phyloP scores from a whole-genome alignment of 2,797 vertebrate genomes.

The Acestrorhynchus altus region DNA sequence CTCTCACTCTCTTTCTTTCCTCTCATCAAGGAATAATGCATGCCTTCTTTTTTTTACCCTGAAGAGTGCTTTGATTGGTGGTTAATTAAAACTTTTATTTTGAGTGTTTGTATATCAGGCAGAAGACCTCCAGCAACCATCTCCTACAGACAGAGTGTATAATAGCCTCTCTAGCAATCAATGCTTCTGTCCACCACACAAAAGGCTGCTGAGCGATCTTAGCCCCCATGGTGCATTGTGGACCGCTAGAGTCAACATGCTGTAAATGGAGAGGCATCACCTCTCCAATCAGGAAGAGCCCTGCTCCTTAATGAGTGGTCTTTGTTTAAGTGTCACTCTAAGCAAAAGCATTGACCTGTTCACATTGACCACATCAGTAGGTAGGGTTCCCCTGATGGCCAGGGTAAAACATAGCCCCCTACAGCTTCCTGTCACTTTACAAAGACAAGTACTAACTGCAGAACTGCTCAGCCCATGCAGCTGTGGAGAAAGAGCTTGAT shows the following conservation, averaged over 20 bases:
- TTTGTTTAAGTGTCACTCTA: slow-evolving; percentile 57
- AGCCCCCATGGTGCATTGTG: slow-evolving; percentile 45
- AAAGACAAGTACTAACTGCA: slow-evolving; percentile 1
- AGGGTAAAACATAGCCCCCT: slow-evolving; percentile 39
- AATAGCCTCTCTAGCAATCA: slow-evolving; percentile 52
- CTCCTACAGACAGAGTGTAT: slow-evolving; percentile 43
- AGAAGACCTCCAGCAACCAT: slow-evolving; percentile 27
- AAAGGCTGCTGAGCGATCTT: slow-evolving; percentile 52
- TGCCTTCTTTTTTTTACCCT: neutral
- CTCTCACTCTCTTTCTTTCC: neutral
- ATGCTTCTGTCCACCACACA: slow-evolving; percentile 44
- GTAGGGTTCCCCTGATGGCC: slow-evolving; percentile 33
- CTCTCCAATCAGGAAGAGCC: slow-evolving; percentile 41
- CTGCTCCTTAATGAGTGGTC: slow-evolving; percentile 55
- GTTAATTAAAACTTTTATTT: slow-evolving; percentile 50
- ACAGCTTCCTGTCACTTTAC: slow-evolving; percentile 25
- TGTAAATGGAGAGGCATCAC: slow-evolving; percentile 55
- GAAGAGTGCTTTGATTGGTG: slow-evolving; percentile 24
- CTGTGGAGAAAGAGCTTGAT: neutral
- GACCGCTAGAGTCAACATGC: slow-evolving; percentile 38
- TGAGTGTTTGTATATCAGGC: slow-evolving; percentile 29
- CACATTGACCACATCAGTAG: slow-evolving; percentile 45
- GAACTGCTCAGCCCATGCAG: slow-evolving; percentile 3
- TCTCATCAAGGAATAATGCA: neutral
- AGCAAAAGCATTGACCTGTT: slow-evolving; percentile 53